Evolutionary conservation across 2,888 invertebrate species (phyloP), one percentile per base, ranked within the genome.

Genomic region (Smittia aterrima): DNA sequence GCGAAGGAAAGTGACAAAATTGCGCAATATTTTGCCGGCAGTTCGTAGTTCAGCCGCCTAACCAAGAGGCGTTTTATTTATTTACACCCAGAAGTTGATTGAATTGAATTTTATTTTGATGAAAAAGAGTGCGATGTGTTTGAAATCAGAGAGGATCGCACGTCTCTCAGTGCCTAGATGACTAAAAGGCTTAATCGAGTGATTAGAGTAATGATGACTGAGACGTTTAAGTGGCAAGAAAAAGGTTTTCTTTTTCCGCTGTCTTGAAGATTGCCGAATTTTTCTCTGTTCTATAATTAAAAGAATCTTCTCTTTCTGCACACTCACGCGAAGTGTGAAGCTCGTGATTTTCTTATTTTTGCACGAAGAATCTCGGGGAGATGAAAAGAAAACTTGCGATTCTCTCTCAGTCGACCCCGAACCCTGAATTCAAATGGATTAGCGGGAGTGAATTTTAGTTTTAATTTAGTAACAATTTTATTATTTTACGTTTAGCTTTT

Each of bases 371-470:
- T 64, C 11, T 22, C 40, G 41, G n/a, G 25, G 18, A 27, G 18
- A 66, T 18, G 38, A 66, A 58, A 18, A 7, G 25, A 24, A 64
- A 64, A 64, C 11, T 66, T 38, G 22, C 25, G 25, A n/a, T 18
- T 18, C 66, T 41, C 70, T 47, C 70, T 70, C 77, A 79, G 78
- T 78, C 82, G 82, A 83, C 82, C 80, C 79, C 83, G 82, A 83
- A 80, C 82, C 81, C 82, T 58, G 27, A 64, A 64, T 22, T 64
- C 64, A 27, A 27, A 70, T 70, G 70, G 54, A 70, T 54, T 54
- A 70, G 70, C 67, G 38, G 54, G 70, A 58, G 18, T 53, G 54
- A 53, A 53, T 70, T 25, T 53, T 53, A 22, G 24, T 70, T 70
- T 70, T 70, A 70, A 18, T 70, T 70, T 70, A 40, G 18, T 67